Conservation (phyloP, 2,797 vertebrate species). For the Scolopax rusticola region DNA sequence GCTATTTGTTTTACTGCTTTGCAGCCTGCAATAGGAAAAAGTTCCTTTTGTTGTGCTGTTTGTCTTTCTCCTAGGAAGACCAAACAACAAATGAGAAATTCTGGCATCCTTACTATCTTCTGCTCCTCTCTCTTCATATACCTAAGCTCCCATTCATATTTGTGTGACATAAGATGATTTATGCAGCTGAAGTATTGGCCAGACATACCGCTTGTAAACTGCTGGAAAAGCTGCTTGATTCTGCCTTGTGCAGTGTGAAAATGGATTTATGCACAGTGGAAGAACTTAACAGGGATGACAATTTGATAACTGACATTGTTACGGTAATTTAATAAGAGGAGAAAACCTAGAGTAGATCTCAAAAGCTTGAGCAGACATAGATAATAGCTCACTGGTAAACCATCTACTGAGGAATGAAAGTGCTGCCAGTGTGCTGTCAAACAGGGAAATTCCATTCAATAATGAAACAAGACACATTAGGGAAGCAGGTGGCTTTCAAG, state of each 20-base stretch:
- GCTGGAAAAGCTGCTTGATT: conserved; percentile 40
- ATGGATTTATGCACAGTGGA: conserved; percentile 34
- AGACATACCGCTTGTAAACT: not conserved
- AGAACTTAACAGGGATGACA: conserved; percentile 40
- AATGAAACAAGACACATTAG: not conserved
- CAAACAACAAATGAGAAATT: not conserved
- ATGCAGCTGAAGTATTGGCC: not conserved
- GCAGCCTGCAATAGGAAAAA: not conserved
- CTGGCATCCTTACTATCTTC: not conserved
- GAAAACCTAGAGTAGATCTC: conserved; percentile 17
- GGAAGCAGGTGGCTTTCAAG: not conserved
- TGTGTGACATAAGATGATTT: not conserved
- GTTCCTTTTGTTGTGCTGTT: not conserved
- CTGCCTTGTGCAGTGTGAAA: conserved; percentile 22
- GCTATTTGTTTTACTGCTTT: not conserved
- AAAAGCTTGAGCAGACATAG: conserved; percentile 26
- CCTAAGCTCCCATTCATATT: not conserved
- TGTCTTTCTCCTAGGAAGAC: too few relatives aligned
- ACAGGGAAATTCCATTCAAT: not conserved
- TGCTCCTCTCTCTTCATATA: not conserved
- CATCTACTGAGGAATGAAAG: not conserved
- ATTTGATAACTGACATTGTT: conserved; percentile 36
- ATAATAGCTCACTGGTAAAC: conserved; percentile 22
- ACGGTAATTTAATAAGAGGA: not conserved
- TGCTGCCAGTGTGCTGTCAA: not conserved